Evolutionary conservation across 2,888 invertebrate species (phyloP).

Genomic region (Eustalomyia histrio): DNA sequence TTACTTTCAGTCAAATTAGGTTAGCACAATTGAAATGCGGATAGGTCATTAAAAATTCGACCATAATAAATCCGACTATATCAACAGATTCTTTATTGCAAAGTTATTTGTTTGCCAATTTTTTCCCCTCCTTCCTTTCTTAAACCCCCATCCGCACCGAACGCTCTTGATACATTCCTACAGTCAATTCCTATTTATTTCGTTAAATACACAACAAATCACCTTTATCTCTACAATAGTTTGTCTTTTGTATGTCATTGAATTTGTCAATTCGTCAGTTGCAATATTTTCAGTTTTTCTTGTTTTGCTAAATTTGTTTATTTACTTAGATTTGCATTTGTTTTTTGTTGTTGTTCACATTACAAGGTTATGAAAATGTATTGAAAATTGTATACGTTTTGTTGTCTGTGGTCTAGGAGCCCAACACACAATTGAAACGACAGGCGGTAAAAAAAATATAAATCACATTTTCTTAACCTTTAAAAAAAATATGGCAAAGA

Average conservation of each 20-base stretch:
- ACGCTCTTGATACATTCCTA: not conserved
- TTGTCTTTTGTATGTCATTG: slow-evolving; percentile 55
- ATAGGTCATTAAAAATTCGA: too few relatives aligned
- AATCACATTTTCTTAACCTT: not conserved
- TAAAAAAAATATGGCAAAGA: too few relatives aligned
- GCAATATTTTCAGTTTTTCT: slow-evolving; percentile 35
- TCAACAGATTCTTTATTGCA: too few relatives aligned
- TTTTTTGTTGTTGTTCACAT: slow-evolving; percentile 53
- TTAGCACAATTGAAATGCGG: too few relatives aligned
- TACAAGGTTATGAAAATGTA: slow-evolving; percentile 58
- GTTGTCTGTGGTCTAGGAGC: not conserved
- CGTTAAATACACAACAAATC: slow-evolving; percentile 29
- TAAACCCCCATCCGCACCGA: not conserved
- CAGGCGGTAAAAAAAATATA: not conserved
- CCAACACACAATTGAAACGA: slow-evolving; percentile 3
- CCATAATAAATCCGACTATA: too few relatives aligned
- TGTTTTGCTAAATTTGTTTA: slow-evolving; percentile 45
- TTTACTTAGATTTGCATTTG: slow-evolving; percentile 30
- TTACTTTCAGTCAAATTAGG: too few relatives aligned
- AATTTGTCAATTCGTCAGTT: slow-evolving; percentile 59
- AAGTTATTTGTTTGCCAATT: not conserved
- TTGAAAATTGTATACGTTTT: slow-evolving; percentile 22
- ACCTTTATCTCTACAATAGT: slow-evolving; percentile 41
- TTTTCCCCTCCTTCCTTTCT: not conserved
- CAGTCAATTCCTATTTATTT: slow-evolving; percentile 1